Conservation (phyloP, 2,113 vertebrate genomes). For the Thunnus thynnus region DNA sequence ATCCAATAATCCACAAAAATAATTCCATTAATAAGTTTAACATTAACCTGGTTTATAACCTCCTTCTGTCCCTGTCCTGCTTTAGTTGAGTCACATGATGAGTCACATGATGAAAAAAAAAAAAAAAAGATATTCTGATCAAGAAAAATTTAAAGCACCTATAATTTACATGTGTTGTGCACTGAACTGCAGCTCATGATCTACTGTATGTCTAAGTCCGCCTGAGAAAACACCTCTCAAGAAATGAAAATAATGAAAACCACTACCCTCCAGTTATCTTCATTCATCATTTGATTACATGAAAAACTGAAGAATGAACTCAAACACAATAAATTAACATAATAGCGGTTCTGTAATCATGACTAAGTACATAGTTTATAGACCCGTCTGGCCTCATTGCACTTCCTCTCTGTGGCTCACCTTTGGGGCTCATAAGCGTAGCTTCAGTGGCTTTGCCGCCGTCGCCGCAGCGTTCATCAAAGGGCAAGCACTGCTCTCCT, state of each 20-base stretch:
- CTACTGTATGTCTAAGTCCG: too few relatives aligned
- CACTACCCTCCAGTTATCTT: not conserved
- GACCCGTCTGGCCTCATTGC: not conserved
- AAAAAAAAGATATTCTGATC: constrained; percentile 5
- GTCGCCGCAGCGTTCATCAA: constrained; percentile 97
- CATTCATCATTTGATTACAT: constrained; percentile 24
- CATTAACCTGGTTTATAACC: constrained; percentile 80
- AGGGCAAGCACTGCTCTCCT: constrained; percentile 97
- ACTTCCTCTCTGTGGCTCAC: constrained; percentile 79
- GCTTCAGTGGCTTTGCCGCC: constrained; percentile 98
- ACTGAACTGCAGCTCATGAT: not conserved
- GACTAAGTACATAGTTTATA: not conserved
- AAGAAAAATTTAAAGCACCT: constrained; percentile 2
- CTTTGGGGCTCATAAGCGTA: constrained; percentile 98
- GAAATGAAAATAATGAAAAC: constrained; percentile 2
- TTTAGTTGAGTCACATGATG: constrained; percentile 62
- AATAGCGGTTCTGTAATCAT: constrained; percentile 2
- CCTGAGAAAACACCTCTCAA: constrained; percentile 8
- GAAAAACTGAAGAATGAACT: constrained; percentile 3
- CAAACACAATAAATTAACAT: not conserved
- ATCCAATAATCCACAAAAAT: constrained; percentile 77
- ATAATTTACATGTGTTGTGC: constrained; percentile 12
- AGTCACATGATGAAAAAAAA: not conserved
- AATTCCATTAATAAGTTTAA: constrained; percentile 77
- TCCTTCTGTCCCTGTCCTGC: constrained; percentile 73